Evolutionary conservation across 2,113 vertebrate species (phyloP).

Genomic region (Ictalurus punctatus): DNA sequence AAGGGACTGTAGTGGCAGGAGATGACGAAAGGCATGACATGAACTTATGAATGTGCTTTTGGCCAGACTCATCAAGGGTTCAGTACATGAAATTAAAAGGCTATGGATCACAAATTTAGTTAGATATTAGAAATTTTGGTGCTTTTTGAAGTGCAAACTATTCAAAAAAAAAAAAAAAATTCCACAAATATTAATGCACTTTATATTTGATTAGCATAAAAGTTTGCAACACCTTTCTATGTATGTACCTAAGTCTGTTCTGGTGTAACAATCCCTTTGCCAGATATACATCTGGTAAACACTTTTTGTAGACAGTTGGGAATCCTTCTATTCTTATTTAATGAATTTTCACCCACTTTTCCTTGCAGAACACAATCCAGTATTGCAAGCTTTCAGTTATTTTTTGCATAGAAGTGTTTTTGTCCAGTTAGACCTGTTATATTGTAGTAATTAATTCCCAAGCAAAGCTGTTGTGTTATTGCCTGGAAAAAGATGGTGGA

Average conservation of each 20-base stretch:
- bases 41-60: conserved; percentile 48
- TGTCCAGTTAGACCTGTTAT: conserved; percentile 31
- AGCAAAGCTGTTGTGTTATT: conserved; percentile 26
- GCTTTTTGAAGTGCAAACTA: background rate
- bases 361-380: background rate
- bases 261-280: background rate
- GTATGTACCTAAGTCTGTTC: background rate
- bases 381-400: background rate
- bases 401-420: background rate
- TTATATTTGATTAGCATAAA: background rate
- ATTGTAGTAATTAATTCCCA: conserved; percentile 49
- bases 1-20: background rate
- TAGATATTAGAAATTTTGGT: background rate
- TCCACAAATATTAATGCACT: background rate
- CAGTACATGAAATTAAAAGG: background rate
- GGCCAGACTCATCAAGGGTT: background rate
- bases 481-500: conserved; percentile 27
- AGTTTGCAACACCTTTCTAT: background rate
- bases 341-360: background rate
- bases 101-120: background rate
- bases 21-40: background rate
- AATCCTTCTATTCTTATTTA: background rate
- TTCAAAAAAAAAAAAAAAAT: background rate
- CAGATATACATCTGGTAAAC: background rate
- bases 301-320: background rate